A percentile compares a stretch with the other conserved stretches of the same genome.
Evolutionary conservation across 2,113 vertebrate species (phyloP).

Genomic region (Terrapene triunguis): DNA sequence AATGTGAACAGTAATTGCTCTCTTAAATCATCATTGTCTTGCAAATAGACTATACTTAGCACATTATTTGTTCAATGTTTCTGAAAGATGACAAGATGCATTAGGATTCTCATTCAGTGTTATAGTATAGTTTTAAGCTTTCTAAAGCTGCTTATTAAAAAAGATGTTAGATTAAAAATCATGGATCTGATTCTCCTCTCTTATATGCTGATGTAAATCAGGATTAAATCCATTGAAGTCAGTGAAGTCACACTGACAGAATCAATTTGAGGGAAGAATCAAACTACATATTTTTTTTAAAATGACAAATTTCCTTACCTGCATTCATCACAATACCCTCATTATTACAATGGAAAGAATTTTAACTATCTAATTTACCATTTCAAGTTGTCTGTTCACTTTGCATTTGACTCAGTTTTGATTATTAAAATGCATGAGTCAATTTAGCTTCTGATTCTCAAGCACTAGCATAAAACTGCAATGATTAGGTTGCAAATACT

Average conservation of each 20-base stretch:
- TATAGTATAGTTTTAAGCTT: neutral
- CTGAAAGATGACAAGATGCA: neutral
- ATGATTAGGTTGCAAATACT: neutral
- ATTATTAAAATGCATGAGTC: neutral
- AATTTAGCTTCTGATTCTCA: neutral
- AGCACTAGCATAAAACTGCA: neutral
- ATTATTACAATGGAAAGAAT: neutral
- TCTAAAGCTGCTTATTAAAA: slow-evolving; percentile 1
- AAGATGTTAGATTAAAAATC: neutral
- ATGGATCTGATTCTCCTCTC: neutral
- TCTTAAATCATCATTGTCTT: slow-evolving; percentile 6
- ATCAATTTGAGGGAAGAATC: neutral
- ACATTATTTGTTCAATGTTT: neutral
- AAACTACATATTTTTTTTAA: neutral
- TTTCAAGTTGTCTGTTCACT: neutral
- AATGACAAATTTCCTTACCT: neutral
- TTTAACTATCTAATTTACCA: neutral
- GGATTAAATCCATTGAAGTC: accelerated
- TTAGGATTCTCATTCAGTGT: neutral
- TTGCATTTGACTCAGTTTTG: neutral
- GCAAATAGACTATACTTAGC: slow-evolving; percentile 36
- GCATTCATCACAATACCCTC: neutral
- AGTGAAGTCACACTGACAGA: neutral
- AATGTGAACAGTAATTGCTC: slow-evolving; percentile 16
- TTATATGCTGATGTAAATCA: neutral